Conservation (phyloP, 2,888 invertebrate genomes). For the Cotesia congregata region DNA sequence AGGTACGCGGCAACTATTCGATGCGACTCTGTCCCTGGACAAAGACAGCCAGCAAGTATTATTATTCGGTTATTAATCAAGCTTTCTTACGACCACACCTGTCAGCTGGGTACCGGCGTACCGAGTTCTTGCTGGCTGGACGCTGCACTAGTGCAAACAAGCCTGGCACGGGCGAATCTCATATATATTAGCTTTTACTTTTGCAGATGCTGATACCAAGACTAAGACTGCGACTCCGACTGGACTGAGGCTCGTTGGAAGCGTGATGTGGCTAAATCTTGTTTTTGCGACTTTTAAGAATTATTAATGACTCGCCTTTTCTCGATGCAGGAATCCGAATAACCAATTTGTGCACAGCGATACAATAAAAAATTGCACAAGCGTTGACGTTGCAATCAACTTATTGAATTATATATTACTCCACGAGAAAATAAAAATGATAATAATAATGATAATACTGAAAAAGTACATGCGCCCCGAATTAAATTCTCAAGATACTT, state of each 20-base stretch:
- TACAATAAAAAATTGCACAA: conserved; percentile 23
- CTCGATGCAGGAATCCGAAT: conserved; percentile 37
- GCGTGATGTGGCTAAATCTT: conserved; percentile 27
- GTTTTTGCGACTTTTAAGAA: conserved; percentile 27
- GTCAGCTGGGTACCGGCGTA: conserved; percentile 51
- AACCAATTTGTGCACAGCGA: conserved; percentile 37
- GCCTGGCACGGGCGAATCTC: conserved; percentile 35
- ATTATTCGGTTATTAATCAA: conserved; percentile 68
- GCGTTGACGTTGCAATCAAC: conserved; percentile 37
- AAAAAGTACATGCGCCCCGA: not conserved
- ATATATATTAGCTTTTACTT: too few species aligned
- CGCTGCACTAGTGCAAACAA: conserved; percentile 27
- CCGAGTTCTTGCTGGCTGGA: conserved; percentile 54
- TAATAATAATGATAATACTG: not conserved
- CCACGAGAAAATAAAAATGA: not conserved
- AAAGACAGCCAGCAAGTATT: conserved; percentile 55
- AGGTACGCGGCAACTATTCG: conserved; percentile 27
- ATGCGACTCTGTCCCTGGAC: conserved; percentile 26
- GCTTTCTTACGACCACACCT: conserved; percentile 58
- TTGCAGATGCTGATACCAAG: too few species aligned
- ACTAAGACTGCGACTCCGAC: not conserved
- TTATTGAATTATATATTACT: conserved; percentile 33
- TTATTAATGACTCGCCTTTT: conserved; percentile 26
- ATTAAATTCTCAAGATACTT: not conserved
- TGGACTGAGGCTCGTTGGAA: not conserved